Conservation (phyloP, 2,888 invertebrate species). For the Drosophila tripunctata region DNA sequence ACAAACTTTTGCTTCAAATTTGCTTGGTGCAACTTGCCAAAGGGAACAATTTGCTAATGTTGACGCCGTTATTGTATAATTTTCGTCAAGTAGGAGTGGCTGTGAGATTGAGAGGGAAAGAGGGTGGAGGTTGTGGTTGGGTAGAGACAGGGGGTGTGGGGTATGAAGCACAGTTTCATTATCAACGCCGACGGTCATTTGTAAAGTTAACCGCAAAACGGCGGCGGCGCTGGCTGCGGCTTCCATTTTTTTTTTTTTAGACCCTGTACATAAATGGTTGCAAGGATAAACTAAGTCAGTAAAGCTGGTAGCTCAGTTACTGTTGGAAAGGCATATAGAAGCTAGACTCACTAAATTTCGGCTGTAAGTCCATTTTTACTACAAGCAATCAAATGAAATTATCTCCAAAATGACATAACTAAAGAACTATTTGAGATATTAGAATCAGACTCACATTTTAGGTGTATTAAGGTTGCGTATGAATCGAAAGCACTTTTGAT, state of each 20-base stretch:
- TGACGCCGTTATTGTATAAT: slow-evolving; percentile 76
- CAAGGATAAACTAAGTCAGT: too few relatives aligned
- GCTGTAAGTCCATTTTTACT: too few relatives aligned
- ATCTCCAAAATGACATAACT: too few relatives aligned
- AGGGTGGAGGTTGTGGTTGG: background rate
- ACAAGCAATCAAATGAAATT: too few relatives aligned
- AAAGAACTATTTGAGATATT: too few relatives aligned
- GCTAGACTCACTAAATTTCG: too few relatives aligned
- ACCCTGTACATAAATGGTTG: too few relatives aligned
- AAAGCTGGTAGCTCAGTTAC: too few relatives aligned
- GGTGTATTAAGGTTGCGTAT: too few relatives aligned
- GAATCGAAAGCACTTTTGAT: too few relatives aligned
- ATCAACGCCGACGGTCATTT: slow-evolving; percentile 67
- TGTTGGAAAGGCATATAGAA: too few relatives aligned
- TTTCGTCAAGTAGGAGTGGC: slow-evolving; percentile 47
- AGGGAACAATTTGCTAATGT: slow-evolving; percentile 75
- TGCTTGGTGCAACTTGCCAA: slow-evolving; percentile 20
- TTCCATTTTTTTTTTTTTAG: slow-evolving; percentile 36
- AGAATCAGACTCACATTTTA: too few relatives aligned
- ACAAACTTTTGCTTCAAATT: slow-evolving; percentile 24
- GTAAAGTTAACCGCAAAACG: slow-evolving; percentile 71
- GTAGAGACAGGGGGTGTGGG: background rate
- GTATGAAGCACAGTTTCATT: slow-evolving; percentile 49
- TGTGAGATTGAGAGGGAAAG: slow-evolving; percentile 5
- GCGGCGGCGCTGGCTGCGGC: slow-evolving; percentile 42